Evolutionary conservation across 2,888 invertebrate genomes (phyloP).

Genomic region (Synanthedon andrenaeformis): DNA sequence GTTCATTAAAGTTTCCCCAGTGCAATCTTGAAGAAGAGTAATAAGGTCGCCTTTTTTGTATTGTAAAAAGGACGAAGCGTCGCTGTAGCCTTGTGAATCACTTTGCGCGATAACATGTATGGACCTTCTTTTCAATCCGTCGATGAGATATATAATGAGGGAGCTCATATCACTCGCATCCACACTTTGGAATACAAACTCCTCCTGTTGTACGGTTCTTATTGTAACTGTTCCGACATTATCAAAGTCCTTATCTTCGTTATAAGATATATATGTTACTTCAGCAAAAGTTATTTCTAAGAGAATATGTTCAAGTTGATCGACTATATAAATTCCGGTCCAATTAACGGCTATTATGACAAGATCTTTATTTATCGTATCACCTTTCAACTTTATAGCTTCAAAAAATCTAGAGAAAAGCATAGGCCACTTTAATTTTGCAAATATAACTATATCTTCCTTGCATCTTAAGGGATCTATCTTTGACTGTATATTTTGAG

Average conservation of each 20-base stretch:
- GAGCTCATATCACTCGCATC: slow-evolving; percentile 89
- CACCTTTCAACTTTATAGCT: slow-evolving; percentile 81
- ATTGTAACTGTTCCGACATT: slow-evolving; percentile 78
- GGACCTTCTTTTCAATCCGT: slow-evolving; percentile 88
- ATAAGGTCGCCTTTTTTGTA: slow-evolving; percentile 85
- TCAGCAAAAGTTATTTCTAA: slow-evolving; percentile 89
- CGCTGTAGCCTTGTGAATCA: slow-evolving; percentile 68
- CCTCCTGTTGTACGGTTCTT: slow-evolving; percentile 87
- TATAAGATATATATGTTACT: slow-evolving; percentile 79
- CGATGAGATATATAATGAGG: slow-evolving; percentile 85
- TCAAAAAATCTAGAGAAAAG: slow-evolving; percentile 95
- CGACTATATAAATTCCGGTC: slow-evolving; percentile 92
- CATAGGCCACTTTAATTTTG: slow-evolving; percentile 94
- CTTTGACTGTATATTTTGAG: slow-evolving; percentile 77
- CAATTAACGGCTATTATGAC: slow-evolving; percentile 95
- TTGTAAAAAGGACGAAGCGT: slow-evolving; percentile 69
- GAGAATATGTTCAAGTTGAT: slow-evolving; percentile 91
- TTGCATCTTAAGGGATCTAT: slow-evolving; percentile 79
- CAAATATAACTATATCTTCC: slow-evolving; percentile 91
- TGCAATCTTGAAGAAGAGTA: slow-evolving; percentile 78
- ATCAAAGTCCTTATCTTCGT: slow-evolving; percentile 56
- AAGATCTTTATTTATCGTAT: slow-evolving; percentile 75
- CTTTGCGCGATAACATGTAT: slow-evolving; percentile 83
- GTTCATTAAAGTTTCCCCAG: slow-evolving; percentile 80
- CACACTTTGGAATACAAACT: slow-evolving; percentile 90